phyloP scores from a whole-genome alignment of 2,888 invertebrate genomes.

The Temnothorax ravouxi region DNA sequence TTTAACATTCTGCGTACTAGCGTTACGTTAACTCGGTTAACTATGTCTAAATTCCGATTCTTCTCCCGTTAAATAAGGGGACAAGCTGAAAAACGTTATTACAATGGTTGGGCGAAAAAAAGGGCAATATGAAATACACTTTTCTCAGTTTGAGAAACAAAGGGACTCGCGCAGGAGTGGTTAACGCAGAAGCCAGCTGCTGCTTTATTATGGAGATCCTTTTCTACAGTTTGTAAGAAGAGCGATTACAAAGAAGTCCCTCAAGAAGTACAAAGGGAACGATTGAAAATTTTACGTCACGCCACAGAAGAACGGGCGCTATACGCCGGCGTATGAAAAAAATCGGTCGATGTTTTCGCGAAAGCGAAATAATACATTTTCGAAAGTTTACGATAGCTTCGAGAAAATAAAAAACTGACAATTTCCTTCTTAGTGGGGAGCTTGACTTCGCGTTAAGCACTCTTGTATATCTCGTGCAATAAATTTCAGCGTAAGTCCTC shows the following conservation, averaged over 20 bases:
- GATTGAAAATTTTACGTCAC: neutral
- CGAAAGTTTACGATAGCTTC: neutral
- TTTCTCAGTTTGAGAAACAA: conserved; percentile 21
- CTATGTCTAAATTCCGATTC: neutral
- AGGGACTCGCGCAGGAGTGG: neutral
- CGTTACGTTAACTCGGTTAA: neutral
- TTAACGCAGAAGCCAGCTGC: neutral
- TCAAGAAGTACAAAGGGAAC: neutral
- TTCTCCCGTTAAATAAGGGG: neutral
- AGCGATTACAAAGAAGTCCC: neutral
- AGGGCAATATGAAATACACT: neutral
- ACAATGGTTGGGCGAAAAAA: neutral
- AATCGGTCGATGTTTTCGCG: conserved; percentile 2
- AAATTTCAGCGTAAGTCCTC: conserved; percentile 40
- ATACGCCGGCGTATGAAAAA: neutral
- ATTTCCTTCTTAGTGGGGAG: conserved; percentile 30
- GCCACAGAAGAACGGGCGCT: neutral
- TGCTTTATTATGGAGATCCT: conserved; percentile 17
- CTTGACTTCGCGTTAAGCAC: conserved; percentile 46
- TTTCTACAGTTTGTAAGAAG: neutral
- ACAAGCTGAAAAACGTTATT: neutral
- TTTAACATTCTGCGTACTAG: conserved; percentile 11
- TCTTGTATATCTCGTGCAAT: conserved; percentile 32
- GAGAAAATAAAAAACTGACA: conserved; percentile 6
- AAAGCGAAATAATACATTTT: conserved; percentile 10